Percentiles rank a stretch among this genome's conserved stretches.
Conservation (phyloP, 2,888 invertebrate genomes). For the Rutpela maculata region DNA sequence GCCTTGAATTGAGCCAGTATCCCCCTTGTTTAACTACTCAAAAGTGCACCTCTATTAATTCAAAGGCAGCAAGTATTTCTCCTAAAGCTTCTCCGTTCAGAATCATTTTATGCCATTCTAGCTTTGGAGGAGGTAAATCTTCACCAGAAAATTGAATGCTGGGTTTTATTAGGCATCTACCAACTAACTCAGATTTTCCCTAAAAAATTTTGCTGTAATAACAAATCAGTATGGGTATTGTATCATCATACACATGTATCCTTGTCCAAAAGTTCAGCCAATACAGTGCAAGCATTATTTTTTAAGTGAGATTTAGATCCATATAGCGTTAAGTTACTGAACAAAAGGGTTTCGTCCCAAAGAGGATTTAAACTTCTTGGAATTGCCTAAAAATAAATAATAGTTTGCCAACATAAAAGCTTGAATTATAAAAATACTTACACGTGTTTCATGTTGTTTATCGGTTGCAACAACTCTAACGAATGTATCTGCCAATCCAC, state of each 20-base stretch:
- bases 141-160: constrained; percentile 71
- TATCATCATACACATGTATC: constrained; percentile 71
- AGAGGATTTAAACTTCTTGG: constrained; percentile 76
- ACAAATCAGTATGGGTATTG: neutral
- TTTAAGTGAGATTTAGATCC: constrained; percentile 71
- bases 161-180: constrained; percentile 72
- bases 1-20: too few relatives aligned
- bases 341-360: constrained; percentile 78
- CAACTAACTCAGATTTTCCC: constrained; percentile 71
- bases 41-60: constrained; percentile 71
- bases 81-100: constrained; percentile 69
- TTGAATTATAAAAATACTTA: constrained; percentile 52
- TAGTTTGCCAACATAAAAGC: neutral
- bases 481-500: constrained; percentile 76
- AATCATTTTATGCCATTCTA: constrained; percentile 73
- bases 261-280: constrained; percentile 74
- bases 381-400: constrained; percentile 52
- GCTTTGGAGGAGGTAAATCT: constrained; percentile 66
- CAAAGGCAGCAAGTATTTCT: constrained; percentile 74
- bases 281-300: constrained; percentile 71
- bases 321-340: constrained; percentile 72
- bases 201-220: constrained; percentile 47
- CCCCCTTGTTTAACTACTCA: too few relatives aligned
- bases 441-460: constrained; percentile 71
- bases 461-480: constrained; percentile 72